Conservation (phyloP, 2,888 invertebrate genomes). For the Petrophora chlorosata region DNA sequence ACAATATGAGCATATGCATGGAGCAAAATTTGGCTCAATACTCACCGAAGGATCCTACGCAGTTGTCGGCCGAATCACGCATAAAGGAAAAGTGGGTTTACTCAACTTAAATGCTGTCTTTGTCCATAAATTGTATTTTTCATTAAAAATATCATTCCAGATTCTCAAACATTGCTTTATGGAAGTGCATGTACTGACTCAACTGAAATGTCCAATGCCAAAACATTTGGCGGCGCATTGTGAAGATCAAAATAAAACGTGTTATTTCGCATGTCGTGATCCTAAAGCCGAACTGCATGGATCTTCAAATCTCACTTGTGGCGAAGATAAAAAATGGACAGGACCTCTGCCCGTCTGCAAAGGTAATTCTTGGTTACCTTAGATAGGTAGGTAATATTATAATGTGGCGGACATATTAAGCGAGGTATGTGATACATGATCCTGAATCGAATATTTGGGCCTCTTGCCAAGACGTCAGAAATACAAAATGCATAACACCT, state of each 20-base stretch:
- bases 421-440: constrained; percentile 10
- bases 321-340: constrained; percentile 62
- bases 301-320: constrained; percentile 51
- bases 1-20: constrained; percentile 63
- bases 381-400: too few species aligned
- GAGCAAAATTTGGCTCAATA: constrained; percentile 68
- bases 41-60: constrained; percentile 67
- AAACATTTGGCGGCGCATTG: constrained; percentile 61
- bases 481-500: constrained; percentile 17
- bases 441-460: constrained; percentile 22
- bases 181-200: constrained; percentile 69
- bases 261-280: constrained; percentile 69
- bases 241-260: constrained; percentile 53
- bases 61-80: constrained; percentile 61
- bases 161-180: constrained; percentile 71
- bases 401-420: constrained; percentile 2
- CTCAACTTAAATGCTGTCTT: constrained; percentile 5
- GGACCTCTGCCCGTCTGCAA: constrained; percentile 64
- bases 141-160: constrained; percentile 50
- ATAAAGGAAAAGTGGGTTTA: constrained; percentile 59
- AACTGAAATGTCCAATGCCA: constrained; percentile 67
- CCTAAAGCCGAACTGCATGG: constrained; percentile 56
- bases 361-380: too few species aligned
- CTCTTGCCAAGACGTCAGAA: constrained; percentile 15
- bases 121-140: constrained; percentile 24